Evolutionary conservation across 2,888 invertebrate species (phyloP).

Genomic region (Vanessa cardui): DNA sequence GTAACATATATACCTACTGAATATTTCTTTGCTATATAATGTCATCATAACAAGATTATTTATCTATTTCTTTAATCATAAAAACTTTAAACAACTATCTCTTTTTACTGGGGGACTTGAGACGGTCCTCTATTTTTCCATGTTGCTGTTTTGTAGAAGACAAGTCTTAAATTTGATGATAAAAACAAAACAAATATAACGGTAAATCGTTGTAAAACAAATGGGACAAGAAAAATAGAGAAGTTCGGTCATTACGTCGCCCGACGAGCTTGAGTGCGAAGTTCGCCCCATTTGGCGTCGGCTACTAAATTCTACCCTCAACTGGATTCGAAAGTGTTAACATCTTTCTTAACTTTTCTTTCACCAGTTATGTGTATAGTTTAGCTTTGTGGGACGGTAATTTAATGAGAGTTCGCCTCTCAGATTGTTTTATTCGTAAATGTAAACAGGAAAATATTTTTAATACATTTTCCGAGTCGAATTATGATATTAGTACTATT

Average conservation of each 20-base stretch:
- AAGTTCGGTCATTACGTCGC: conserved; percentile 68
- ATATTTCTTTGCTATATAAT: no score
- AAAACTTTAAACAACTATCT: no score
- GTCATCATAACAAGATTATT: no score
- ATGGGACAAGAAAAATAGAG: conserved; percentile 66
- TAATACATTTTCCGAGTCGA: no score
- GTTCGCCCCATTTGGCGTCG: conserved; percentile 56
- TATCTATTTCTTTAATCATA: no score
- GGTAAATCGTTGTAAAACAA: conserved; percentile 60
- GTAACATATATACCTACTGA: no score
- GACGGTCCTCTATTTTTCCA: no score
- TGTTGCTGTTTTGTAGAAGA: neutral
- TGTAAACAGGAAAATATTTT: neutral
- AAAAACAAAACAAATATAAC: conserved; percentile 29
- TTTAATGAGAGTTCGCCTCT: conserved; percentile 28
- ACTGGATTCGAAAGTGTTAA: conserved; percentile 59
- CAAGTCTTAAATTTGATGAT: neutral
- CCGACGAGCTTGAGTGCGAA: conserved; percentile 60
- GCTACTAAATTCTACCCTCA: conserved; percentile 45
- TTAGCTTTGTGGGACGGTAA: conserved; percentile 34
- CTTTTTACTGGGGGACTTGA: no score
- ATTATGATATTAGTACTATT: no score
- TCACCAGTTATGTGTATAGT: conserved; percentile 37
- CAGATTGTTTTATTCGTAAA: neutral
- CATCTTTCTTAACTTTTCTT: conserved; percentile 51